These are phyloP conservation scores for Thalassarche chlororhynchos DNA, from an alignment of 2,113 vertebrate genomes.

Conservation along the genomic window DNA sequence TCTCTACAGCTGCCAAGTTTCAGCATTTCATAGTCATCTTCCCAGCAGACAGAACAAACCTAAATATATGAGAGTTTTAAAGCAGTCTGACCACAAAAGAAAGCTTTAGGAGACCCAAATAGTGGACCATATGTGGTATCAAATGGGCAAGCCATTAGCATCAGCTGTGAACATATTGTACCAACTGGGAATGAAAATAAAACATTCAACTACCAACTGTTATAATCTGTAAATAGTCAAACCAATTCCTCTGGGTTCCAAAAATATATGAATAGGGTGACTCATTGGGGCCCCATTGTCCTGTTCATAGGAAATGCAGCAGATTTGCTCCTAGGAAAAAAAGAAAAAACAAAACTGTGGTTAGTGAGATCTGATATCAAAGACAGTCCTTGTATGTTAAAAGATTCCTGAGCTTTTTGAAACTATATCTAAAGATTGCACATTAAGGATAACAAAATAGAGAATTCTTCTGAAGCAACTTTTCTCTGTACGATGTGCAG, in stretches of 20 bases:
- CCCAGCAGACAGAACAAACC: constrained; percentile 57
- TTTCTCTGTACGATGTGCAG: constrained; percentile 9
- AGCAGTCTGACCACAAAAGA: constrained; percentile 73
- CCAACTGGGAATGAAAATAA: constrained; percentile 82
- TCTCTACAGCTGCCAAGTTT: constrained; percentile 30
- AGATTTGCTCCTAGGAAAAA: not conserved
- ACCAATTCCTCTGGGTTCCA: constrained; percentile 72
- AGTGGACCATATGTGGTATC: constrained; percentile 82
- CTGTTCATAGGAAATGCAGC: constrained; percentile 58
- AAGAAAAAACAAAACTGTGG: not conserved
- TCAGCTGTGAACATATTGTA: constrained; percentile 82
- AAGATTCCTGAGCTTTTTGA: constrained; percentile 20
- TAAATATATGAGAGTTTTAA: constrained; percentile 46
- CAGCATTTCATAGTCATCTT: constrained; percentile 15
- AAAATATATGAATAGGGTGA: constrained; percentile 69
- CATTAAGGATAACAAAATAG: constrained; percentile 28
- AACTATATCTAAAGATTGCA: constrained; percentile 42
- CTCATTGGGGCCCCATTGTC: constrained; percentile 40
- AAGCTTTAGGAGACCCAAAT: constrained; percentile 69
- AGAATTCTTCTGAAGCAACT: constrained; percentile 39
- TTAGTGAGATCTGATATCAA: not conserved
- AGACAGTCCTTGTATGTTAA: not conserved
- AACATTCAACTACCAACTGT: constrained; percentile 82
- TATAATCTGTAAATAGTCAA: constrained; percentile 77
- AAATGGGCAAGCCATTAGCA: constrained; percentile 81